phyloP scores from a whole-genome alignment of 1,140 invertebrate species.

The Drosophila kurseongensis region DNA sequence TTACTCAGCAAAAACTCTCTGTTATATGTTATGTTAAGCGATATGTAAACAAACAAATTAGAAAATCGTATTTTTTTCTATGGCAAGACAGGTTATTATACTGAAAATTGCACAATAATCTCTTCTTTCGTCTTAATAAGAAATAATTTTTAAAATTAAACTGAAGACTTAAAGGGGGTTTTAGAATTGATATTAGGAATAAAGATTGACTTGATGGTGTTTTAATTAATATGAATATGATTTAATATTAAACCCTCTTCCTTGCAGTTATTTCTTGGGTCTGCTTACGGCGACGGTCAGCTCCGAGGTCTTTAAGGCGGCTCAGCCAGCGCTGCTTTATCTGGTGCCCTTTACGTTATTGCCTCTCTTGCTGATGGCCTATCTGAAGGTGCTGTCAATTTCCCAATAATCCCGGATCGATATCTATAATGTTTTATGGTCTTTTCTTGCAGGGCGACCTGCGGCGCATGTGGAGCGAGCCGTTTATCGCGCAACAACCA shows the following conservation, averaged over 20 bases:
- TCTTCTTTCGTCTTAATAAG: too few species aligned
- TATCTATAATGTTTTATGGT: not conserved
- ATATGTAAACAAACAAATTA: too few species aligned
- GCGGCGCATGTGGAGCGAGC: slow-evolving; percentile 98
- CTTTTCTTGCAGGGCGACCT: slow-evolving; percentile 92
- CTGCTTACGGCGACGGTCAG: slow-evolving; percentile 98
- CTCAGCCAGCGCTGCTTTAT: slow-evolving; percentile 98
- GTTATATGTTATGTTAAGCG: too few species aligned
- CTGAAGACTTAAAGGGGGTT: too few species aligned
- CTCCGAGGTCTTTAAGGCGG: slow-evolving; percentile 98
- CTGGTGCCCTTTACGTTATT: slow-evolving; percentile 98
- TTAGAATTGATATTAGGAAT: too few species aligned
- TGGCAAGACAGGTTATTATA: too few species aligned
- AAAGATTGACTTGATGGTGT: too few species aligned
- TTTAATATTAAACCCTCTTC: not conserved
- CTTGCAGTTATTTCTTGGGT: slow-evolving; percentile 94
- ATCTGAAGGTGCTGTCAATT: slow-evolving; percentile 91
- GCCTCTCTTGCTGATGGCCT: slow-evolving; percentile 98
- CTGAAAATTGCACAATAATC: too few species aligned
- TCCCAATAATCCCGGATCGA: not conserved
- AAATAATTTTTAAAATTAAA: too few species aligned
- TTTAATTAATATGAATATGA: too few species aligned
- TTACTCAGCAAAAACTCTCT: too few species aligned
- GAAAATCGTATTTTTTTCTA: too few species aligned
- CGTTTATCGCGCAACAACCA: slow-evolving; percentile 93